Conservation (phyloP, 2,888 invertebrate genomes). For the Coelopa pilipes region DNA sequence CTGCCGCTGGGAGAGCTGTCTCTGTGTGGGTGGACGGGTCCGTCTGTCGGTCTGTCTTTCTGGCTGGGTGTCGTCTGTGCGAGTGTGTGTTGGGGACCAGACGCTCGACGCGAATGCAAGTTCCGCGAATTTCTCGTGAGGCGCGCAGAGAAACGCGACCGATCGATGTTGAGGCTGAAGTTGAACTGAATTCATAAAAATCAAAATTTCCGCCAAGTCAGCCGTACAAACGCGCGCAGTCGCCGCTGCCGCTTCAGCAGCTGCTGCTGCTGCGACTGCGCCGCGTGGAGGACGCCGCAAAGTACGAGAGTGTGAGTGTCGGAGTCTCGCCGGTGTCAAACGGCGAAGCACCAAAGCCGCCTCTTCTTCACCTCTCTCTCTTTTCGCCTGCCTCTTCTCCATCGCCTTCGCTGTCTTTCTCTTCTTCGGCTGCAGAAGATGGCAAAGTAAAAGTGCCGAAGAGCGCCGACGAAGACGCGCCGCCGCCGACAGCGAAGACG, state of each 20-base stretch:
- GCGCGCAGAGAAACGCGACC: conserved; percentile 52
- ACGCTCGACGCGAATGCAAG: conserved; percentile 24
- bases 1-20: too few species aligned
- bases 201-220: conserved; percentile 50
- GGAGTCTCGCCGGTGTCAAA: background rate
- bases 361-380: background rate
- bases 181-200: conserved; percentile 58
- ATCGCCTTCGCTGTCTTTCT: background rate
- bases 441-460: conserved; percentile 16
- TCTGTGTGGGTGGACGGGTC: too few species aligned
- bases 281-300: background rate
- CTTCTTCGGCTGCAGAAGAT: conserved; percentile 7
- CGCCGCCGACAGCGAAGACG: background rate
- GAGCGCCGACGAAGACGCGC: background rate
- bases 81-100: background rate
- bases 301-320: background rate
- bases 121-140: conserved; percentile 21
- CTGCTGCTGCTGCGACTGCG: conserved; percentile 1
- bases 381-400: too few species aligned
- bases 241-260: background rate
- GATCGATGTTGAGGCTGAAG: conserved; percentile 55
- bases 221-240: conserved; percentile 21
- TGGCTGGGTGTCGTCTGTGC: too few species aligned
- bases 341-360: background rate
- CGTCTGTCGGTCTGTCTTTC: too few species aligned